A percentile compares a stretch with the other conserved stretches of the same genome.
Conservation (phyloP, 2,113 vertebrate genomes). For the Argyrosomus japonicus region DNA sequence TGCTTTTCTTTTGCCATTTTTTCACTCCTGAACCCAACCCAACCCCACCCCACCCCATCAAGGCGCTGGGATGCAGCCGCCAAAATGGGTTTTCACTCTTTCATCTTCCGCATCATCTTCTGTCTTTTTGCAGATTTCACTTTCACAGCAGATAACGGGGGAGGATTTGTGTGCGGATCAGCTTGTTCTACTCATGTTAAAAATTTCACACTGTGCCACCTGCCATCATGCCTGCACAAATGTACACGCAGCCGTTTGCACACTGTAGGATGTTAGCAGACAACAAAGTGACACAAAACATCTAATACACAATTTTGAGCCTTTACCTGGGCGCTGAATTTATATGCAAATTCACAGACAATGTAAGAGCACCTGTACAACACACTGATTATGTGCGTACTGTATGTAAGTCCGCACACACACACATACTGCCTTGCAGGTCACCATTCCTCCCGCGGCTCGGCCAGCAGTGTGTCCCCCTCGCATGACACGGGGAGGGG, state of each 20-base stretch:
- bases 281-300: conserved; percentile 18
- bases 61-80: neutral
- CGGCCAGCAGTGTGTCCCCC: conserved; percentile 21
- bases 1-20: neutral
- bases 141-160: conserved; percentile 38
- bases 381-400: neutral
- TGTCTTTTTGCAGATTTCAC: conserved; percentile 38
- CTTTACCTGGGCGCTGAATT: conserved; percentile 30
- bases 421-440: conserved; percentile 5
- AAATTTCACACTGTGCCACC: conserved; percentile 38
- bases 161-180: conserved; percentile 45
- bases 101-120: conserved; percentile 39
- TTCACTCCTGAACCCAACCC: no score
- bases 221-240: conserved; percentile 20
- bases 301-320: conserved; percentile 37
- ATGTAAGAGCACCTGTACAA: conserved; percentile 2
- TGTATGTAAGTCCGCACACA: neutral
- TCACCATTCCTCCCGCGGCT: conserved; percentile 10
- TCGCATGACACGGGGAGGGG: neutral
- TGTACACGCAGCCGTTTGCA: conserved; percentile 12
- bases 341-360: conserved; percentile 42
- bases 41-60: neutral
- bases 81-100: conserved; percentile 35
- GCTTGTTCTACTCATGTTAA: conserved; percentile 42
- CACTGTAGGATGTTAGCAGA: conserved; percentile 24